Conservation (phyloP, 2,113 vertebrate genomes). For the Papio anubis region DNA sequence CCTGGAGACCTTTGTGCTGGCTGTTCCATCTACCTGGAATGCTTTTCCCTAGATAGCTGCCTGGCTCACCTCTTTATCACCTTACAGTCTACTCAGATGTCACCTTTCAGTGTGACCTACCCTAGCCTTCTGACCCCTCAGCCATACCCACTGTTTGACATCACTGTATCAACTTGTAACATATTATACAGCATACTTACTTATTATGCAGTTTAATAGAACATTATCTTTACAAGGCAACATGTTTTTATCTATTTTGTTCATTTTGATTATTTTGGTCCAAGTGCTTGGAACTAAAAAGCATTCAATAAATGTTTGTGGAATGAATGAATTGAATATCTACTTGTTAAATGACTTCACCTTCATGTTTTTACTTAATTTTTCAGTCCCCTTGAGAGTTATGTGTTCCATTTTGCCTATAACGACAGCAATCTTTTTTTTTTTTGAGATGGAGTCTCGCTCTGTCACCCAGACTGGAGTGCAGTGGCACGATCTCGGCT, state of each 20-base stretch:
- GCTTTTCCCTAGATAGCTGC: background rate
- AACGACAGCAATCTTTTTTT: background rate
- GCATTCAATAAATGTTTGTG: background rate
- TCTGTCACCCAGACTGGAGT: too few relatives aligned
- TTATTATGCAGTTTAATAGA: background rate
- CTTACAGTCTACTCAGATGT: background rate
- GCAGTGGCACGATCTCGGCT: too few relatives aligned
- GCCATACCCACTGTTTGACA: background rate
- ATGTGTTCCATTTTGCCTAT: background rate
- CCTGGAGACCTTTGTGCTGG: background rate
- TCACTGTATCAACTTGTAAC: background rate
- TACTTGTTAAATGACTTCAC: background rate
- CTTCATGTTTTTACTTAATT: background rate
- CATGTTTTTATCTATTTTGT: background rate
- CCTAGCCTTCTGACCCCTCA: background rate
- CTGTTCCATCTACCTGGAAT: background rate
- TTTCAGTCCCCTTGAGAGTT: background rate
- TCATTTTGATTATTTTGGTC: background rate
- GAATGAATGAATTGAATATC: background rate
- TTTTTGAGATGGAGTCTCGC: too few relatives aligned
- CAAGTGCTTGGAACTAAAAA: background rate
- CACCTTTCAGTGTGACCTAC: background rate
- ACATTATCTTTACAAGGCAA: background rate
- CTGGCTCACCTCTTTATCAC: background rate
- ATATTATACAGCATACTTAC: background rate